Base-by-base conservation (phyloP, 2,888 invertebrate species). In the Tetragnatha montana region DNA sequence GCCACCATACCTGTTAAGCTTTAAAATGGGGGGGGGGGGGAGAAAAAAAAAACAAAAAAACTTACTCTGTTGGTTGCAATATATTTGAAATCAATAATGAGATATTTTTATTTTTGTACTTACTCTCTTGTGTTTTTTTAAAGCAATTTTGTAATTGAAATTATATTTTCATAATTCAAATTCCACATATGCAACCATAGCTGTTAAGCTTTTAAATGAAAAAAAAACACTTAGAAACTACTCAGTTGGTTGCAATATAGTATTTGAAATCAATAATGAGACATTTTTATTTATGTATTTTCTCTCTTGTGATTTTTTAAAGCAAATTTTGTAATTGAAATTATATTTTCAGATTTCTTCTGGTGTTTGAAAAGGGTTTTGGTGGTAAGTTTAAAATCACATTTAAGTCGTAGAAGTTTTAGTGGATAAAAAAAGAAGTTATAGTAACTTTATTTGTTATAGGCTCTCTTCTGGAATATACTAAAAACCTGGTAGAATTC, bases 351-450 rank as follows among this genome's bases (percentile, higher is more conserved):
- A 93, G 94, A 91, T 99, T 98, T 94, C 99, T 98, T 94, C 96
- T 99, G 94, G 98, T 99, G 93, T 99, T 99, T 95, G 98, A 99
- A 94, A 99, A 98, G 95, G 96, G 98, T 94, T 96, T 96, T 94
- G 99, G 99, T 92, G 95, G 93, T 92, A 89, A 86, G 85, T 79
- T 60, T 84, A 21, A 68, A 80, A 12, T 81, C 14, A 50, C 47
- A 6, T 79, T 47, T 76, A 17, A 68, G 74, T 10, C 8, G 21
- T 22, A 71, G 8, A 1, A 10, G 22, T 74, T 49, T 47, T n/a
- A 51, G 8, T 51, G 8, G 6, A 35, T 87, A 35, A 22, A 21
- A 68, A 69, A 22, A 8, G 17, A 84, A 78, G 12, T 51, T 19
- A 75, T 14, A 22, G 12, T 78, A 6, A 17, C 14, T 12, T 51